Conservation (phyloP, 2,888 invertebrate species). For the Drosophila maculinotata region DNA sequence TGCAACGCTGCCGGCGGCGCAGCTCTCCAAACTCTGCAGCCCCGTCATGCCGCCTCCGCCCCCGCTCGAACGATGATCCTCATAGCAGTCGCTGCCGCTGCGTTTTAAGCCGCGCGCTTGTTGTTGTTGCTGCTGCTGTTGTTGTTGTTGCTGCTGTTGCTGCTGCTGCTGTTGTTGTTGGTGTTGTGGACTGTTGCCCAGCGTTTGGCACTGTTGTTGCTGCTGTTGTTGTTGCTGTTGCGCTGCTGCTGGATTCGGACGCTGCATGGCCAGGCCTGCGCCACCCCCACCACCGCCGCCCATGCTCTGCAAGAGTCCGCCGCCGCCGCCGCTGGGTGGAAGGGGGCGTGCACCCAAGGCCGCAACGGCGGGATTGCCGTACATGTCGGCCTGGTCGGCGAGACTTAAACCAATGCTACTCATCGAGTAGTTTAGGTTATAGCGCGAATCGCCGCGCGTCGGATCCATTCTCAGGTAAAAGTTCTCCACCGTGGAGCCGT, state of each 20-base stretch:
- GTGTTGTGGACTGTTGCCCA: constrained; percentile 78
- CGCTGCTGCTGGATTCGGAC: constrained; percentile 70
- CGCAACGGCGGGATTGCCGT: constrained; percentile 86
- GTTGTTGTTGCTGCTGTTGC: constrained; percentile 67
- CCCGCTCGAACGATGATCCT: constrained; percentile 87
- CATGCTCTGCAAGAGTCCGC: constrained; percentile 86
- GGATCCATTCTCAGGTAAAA: constrained; percentile 90
- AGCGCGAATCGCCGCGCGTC: constrained; percentile 96
- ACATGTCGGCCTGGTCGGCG: constrained; percentile 93
- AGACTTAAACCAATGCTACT: constrained; percentile 91
- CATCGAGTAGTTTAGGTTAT: constrained; percentile 94
- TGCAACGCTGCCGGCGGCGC: constrained; percentile 74
- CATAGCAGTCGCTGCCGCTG: constrained; percentile 91
- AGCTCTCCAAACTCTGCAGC: constrained; percentile 83
- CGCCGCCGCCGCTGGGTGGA: no score
- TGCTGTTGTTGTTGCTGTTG: constrained; percentile 83
- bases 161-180: constrained; percentile 60
- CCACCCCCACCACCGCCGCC: constrained; percentile 80
- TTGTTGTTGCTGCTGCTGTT: constrained; percentile 68
- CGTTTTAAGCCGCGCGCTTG: constrained; percentile 87
- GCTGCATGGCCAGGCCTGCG: constrained; percentile 73
- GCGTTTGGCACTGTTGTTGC: constrained; percentile 81
- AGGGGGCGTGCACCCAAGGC: constrained; percentile 86
- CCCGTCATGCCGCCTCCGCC: constrained; percentile 82
- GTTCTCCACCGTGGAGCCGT: constrained; percentile 84